A percentile compares a stretch with the other conserved stretches of the same genome.
These are phyloP conservation scores for Eidolon helvum DNA, from an alignment of 2,113 vertebrate genomes.

Conservation along the genomic window DNA sequence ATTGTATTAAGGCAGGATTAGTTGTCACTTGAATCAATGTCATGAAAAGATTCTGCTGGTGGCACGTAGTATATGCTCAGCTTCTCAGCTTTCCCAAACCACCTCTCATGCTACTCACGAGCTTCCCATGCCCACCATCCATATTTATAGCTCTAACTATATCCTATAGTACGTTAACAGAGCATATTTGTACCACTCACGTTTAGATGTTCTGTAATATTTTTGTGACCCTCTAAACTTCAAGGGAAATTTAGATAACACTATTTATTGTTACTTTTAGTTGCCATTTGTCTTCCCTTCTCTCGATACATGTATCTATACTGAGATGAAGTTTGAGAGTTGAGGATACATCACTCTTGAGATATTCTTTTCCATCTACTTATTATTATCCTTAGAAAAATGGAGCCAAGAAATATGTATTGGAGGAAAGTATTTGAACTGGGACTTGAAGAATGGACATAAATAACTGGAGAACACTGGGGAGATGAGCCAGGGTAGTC, in stretches of 20 bases:
- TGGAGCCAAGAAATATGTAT: neutral
- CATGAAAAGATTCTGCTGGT: neutral
- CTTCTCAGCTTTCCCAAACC: neutral
- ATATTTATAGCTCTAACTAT: neutral
- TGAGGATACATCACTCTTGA: neutral
- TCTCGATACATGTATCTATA: neutral
- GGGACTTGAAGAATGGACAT: neutral
- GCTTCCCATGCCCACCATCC: neutral
- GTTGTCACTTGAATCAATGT: neutral
- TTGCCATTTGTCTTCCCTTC: neutral
- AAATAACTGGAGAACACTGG: neutral
- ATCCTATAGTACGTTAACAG: neutral
- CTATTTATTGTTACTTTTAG: neutral
- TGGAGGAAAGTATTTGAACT: neutral
- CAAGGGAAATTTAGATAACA: neutral
- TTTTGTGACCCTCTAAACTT: neutral
- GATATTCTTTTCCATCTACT: neutral
- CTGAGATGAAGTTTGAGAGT: neutral
- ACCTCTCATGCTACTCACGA: neutral
- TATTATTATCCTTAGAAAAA: neutral
- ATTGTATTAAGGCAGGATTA: neutral
- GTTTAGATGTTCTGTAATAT: neutral
- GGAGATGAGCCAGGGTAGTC: neutral
- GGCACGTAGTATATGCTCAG: rapidly evolving
- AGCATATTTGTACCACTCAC: neutral